Evolutionary conservation across 2,113 vertebrate genomes (phyloP).

Genomic region (Halcyon malimbica): DNA sequence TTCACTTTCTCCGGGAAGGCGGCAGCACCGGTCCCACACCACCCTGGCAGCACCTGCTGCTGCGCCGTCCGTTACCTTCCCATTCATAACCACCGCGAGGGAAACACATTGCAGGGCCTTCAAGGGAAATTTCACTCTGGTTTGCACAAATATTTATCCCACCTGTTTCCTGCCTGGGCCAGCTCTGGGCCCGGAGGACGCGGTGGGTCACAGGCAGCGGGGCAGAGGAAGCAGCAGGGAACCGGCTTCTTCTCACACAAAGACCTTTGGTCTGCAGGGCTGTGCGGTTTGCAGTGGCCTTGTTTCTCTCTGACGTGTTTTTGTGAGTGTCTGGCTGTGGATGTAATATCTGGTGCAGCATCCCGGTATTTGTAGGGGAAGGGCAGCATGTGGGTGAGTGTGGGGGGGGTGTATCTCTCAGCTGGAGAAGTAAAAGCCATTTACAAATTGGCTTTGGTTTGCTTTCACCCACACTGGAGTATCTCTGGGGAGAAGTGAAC

Average conservation of each 20-base stretch:
- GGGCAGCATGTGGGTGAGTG: background rate
- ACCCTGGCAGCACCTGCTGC: conserved; percentile 50
- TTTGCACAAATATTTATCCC: conserved; percentile 69
- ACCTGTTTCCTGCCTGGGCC: conserved; percentile 64
- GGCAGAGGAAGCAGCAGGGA: conserved; percentile 22
- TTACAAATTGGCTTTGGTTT: background rate
- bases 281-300: rapidly evolving
- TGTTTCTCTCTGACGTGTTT: background rate
- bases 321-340: background rate
- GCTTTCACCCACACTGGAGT: background rate
- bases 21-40: background rate
- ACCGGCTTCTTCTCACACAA: background rate
- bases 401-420: rapidly evolving
- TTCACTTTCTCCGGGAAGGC: background rate
- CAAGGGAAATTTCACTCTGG: conserved; percentile 50
- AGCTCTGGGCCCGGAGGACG: conserved; percentile 19
- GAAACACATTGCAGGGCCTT: conserved; percentile 61
- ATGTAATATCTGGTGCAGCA: background rate
- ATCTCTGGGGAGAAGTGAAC: background rate
- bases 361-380: background rate
- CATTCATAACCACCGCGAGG: background rate
- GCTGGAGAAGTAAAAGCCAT: background rate
- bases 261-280: background rate
- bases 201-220: conserved; percentile 37
- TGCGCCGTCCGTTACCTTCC: background rate